Evolutionary conservation across 1,140 invertebrate species (phyloP).

Genomic region (Pseudomyrmex flavicornis): DNA sequence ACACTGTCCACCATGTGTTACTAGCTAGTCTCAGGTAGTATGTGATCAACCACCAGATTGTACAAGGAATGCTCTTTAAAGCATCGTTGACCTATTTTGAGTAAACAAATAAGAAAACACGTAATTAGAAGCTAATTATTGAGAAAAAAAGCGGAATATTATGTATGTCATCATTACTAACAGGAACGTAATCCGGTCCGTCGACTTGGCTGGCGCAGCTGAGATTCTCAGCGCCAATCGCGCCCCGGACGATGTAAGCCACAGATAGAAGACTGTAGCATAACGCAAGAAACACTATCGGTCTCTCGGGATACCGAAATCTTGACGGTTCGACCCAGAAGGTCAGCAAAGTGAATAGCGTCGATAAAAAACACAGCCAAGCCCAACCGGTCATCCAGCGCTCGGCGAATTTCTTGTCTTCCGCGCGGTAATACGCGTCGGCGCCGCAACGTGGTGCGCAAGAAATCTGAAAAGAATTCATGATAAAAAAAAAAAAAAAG

Average conservation of each 20-base stretch:
- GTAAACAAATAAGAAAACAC: neutral
- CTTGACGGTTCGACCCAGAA: conserved; percentile 94
- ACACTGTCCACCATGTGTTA: conserved; percentile 93
- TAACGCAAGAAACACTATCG: conserved; percentile 94
- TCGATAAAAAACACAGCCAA: conserved; percentile 93
- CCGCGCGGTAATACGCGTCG: conserved; percentile 89
- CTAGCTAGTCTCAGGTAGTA: conserved; percentile 94
- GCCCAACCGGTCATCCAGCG: conserved; percentile 94
- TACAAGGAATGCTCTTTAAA: conserved; percentile 92
- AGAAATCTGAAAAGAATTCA: conserved; percentile 75
- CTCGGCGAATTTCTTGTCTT: conserved; percentile 91
- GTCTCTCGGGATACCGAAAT: conserved; percentile 94
- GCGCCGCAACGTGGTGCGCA: conserved; percentile 89
- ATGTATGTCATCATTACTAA: conserved; percentile 67
- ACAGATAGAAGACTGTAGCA: conserved; percentile 93
- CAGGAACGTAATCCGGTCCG: conserved; percentile 85
- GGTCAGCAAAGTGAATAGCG: conserved; percentile 93
- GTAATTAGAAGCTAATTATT: neutral
- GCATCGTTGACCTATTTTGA: conserved; percentile 86
- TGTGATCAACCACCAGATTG: conserved; percentile 93
- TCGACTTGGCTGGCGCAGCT: conserved; percentile 86
- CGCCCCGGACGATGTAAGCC: conserved; percentile 89
- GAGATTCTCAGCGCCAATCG: conserved; percentile 87
- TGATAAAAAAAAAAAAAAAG: neutral
- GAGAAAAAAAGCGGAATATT: too few relatives aligned